A percentile compares a stretch with the other conserved stretches of the same genome.
Conservation (phyloP, 2,797 vertebrate genomes). For the Synaphobranchus kaupii region DNA sequence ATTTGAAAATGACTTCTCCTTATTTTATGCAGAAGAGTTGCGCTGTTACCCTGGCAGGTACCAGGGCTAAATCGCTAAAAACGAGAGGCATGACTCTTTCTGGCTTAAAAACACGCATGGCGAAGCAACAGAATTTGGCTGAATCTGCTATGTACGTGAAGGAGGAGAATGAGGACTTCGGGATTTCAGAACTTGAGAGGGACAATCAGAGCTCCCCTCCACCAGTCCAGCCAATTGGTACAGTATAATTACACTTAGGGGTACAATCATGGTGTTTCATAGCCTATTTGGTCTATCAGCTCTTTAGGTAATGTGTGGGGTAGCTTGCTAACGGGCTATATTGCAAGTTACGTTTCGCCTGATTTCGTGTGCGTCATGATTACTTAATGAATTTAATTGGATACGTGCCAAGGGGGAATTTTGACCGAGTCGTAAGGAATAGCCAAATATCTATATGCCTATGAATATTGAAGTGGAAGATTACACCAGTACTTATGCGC, state of each 20-base stretch:
- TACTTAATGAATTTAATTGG: no score
- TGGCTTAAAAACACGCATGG: slow-evolving; percentile 51
- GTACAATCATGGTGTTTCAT: background rate
- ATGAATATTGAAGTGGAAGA: background rate
- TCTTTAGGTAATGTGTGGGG: background rate
- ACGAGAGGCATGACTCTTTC: slow-evolving; percentile 15
- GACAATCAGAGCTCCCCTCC: slow-evolving; percentile 5
- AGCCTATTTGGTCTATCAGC: background rate
- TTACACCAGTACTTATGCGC: background rate
- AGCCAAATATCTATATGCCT: background rate
- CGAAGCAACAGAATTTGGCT: slow-evolving; percentile 24
- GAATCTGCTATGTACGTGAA: slow-evolving; percentile 56
- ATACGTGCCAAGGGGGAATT: background rate
- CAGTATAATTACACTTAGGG: background rate
- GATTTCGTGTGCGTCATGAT: background rate
- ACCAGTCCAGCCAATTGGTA: background rate
- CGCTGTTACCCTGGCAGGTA: slow-evolving; percentile 37
- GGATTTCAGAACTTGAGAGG: slow-evolving; percentile 42
- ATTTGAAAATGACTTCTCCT: slow-evolving; percentile 61
- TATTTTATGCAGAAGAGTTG: slow-evolving; percentile 59
- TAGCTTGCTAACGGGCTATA: background rate
- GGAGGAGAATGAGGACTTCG: slow-evolving; percentile 59
- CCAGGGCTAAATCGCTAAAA: background rate
- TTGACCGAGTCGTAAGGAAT: background rate
- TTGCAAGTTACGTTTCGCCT: background rate